Base-by-base conservation (phyloP, 2,797 vertebrate genomes). In the Clamator glandarius region DNA sequence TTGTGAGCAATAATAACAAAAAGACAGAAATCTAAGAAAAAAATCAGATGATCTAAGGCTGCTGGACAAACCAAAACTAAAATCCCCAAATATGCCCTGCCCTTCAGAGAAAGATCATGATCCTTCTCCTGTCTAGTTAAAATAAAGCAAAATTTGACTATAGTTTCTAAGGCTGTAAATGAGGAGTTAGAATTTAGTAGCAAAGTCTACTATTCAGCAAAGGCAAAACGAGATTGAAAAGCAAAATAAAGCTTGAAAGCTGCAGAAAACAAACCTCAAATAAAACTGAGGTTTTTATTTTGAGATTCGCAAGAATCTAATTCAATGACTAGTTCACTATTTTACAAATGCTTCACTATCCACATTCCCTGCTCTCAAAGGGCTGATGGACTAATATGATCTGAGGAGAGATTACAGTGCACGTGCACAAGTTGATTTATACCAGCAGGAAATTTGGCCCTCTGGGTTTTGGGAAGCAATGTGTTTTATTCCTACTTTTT, bases 401-500 rank as follows among this genome's bases (percentile, higher is more conserved):
- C 80, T 0, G 5, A 67, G 62, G 83, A 93, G 62, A 92, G 44
- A 87, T 35, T 63, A 54, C 55, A 70, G 41, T 3, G 11, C 61
- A 82, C 66, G 74, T 63, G 55, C 55, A 89, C 52, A 42, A 16
- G 59, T 26, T 84, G 67, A 77, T 94, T 93, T 95, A 82, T 57
- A 88, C 74, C 66, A 58, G 77, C 90, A 90, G 63, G 73, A 91
- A 93, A 95, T 93, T 20, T 76, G 87, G 48, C 82, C 82, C 92
- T 92, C 79, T 28, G 64, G 82, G 55, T 86, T 86, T 87, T 64
- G 87, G 79, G 92, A 92, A 92, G 80, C 77, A 54, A 52, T 84
- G 33, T 67, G 67, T 39, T 96, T 95, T 90, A 96, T 84, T 92
- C 90, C 84, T 76, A n/a, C 68, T 92, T 94, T 76, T 76, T 93